phyloP scores from a whole-genome alignment of 2,113 vertebrate species.

The Callospermophilus lateralis region DNA sequence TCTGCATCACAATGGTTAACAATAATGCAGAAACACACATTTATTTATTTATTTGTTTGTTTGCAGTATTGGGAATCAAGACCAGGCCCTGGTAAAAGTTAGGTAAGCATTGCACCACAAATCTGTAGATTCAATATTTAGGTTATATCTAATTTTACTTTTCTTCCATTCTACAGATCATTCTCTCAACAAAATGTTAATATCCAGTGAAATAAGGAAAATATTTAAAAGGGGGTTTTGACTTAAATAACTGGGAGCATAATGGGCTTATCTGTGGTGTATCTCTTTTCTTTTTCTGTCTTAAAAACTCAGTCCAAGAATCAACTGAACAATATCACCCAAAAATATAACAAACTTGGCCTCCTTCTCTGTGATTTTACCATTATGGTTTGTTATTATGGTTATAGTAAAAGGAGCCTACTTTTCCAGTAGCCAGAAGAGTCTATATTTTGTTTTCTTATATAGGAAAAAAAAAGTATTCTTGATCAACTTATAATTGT shows the following conservation, averaged over 20 bases:
- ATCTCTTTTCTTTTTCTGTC: not conserved
- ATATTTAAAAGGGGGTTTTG: not conserved
- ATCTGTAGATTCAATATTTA: not conserved
- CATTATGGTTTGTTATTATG: not conserved
- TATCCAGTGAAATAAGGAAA: not conserved
- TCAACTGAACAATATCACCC: not conserved
- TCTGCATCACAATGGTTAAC: not conserved
- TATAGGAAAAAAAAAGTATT: not conserved
- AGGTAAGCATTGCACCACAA: not conserved
- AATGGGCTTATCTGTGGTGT: not conserved
- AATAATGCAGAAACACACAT: not conserved
- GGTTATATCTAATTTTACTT: not conserved
- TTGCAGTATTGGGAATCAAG: not conserved
- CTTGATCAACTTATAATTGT: not conserved
- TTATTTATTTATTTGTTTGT: not conserved
- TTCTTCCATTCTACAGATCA: not conserved
- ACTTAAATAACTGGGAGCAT: not conserved
- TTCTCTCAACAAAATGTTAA: not conserved
- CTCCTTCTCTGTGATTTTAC: not conserved
- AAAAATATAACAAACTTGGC: not conserved
- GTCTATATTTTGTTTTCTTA: not conserved
- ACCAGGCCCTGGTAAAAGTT: not conserved
- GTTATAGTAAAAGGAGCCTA: not conserved
- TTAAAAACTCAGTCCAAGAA: not conserved
- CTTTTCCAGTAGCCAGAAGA: not conserved